These are phyloP conservation scores for Centroberyx gerrardi DNA, from an alignment of 2,797 vertebrate genomes.

Conservation along the genomic window DNA sequence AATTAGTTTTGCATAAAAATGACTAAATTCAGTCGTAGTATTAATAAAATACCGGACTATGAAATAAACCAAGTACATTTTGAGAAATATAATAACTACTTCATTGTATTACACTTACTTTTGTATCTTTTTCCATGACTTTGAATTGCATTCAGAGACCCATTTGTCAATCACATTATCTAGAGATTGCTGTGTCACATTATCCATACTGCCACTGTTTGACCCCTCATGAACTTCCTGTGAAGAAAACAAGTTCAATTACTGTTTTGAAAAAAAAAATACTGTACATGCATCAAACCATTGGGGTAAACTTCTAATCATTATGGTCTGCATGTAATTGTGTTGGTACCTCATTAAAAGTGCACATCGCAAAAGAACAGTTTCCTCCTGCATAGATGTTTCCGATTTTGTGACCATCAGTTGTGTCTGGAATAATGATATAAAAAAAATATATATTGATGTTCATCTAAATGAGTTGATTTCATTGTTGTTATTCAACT, in stretches of 20 bases:
- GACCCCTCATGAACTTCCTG: conserved; percentile 10
- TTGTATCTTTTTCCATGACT: conserved; percentile 60
- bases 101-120: conserved; percentile 55
- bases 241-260: not conserved
- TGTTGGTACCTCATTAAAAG: conserved; percentile 50
- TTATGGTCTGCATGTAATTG: not conserved
- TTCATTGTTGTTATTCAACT: not conserved
- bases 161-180: conserved; percentile 65
- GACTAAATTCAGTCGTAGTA: not conserved
- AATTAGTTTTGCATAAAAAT: not conserved
- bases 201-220: not conserved
- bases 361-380: conserved; percentile 66
- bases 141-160: conserved; percentile 46
- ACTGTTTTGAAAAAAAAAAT: too few relatives aligned
- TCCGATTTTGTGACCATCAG: not conserved
- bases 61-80: not conserved
- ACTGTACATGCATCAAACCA: too few relatives aligned
- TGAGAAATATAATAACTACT: not conserved
- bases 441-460: not conserved
- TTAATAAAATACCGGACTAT: not conserved
- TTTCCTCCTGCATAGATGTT: conserved; percentile 76
- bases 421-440: conserved; percentile 44
- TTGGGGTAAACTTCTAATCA: not conserved
- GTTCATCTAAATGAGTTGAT: not conserved
- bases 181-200: conserved; percentile 17